Percentiles rank a stretch among this genome's conserved stretches.
Conservation (phyloP, 2,888 invertebrate species). For the Holacanthella duospinosa region DNA sequence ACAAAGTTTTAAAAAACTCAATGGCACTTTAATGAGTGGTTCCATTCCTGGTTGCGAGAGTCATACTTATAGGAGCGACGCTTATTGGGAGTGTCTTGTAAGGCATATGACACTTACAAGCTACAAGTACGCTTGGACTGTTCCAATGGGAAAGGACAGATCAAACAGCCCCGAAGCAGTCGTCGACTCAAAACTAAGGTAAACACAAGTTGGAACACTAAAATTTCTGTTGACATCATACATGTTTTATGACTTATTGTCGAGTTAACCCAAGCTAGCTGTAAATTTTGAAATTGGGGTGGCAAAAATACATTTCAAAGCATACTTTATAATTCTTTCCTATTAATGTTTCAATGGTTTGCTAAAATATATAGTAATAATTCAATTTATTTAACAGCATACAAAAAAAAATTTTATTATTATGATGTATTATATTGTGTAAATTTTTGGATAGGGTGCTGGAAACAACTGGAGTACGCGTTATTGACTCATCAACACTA, state of each 20-base stretch:
- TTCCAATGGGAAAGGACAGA: slow-evolving; percentile 15
- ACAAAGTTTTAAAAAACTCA: slow-evolving; percentile 9
- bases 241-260: too few species aligned
- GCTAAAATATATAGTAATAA: too few species aligned
- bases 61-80: slow-evolving; percentile 14
- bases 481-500: background rate
- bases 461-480: background rate
- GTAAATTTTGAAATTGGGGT: too few species aligned
- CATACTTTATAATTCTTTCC: too few species aligned
- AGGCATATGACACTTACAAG: slow-evolving; percentile 16
- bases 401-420: too few species aligned
- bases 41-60: slow-evolving; percentile 17
- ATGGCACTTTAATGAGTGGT: slow-evolving; percentile 5
- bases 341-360: too few species aligned
- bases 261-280: too few species aligned
- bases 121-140: slow-evolving; percentile 20
- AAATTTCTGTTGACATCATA: too few species aligned
- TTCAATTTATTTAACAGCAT: too few species aligned
- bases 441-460: background rate
- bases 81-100: slow-evolving; percentile 15
- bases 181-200: slow-evolving; percentile 16
- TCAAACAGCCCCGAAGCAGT: slow-evolving; percentile 12
- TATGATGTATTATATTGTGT: too few species aligned
- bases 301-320: too few species aligned
- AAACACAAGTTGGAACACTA: too few species aligned